Evolutionary conservation across 1,140 invertebrate genomes (phyloP).

Genomic region (Macrosteles quadrilineatus): DNA sequence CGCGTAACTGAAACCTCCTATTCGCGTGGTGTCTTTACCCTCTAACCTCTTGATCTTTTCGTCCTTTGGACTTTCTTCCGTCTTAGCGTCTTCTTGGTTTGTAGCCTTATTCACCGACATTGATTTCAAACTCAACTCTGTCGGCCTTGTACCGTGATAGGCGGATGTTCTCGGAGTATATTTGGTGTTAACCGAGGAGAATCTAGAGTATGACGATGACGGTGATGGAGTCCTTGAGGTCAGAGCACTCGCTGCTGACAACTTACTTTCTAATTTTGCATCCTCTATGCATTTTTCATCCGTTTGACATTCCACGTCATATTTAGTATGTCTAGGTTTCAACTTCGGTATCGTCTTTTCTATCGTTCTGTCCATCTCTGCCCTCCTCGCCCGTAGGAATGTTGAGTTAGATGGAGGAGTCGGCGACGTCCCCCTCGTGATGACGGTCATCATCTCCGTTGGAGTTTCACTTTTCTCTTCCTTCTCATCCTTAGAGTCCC

Average conservation of each 20-base stretch:
- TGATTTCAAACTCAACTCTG: slow-evolving; percentile 34
- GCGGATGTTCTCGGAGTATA: slow-evolving; percentile 31
- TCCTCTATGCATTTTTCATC: slow-evolving; percentile 35
- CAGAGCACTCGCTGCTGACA: slow-evolving; percentile 1
- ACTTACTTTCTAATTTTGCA: slow-evolving; percentile 25
- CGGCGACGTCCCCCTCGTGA: slow-evolving; percentile 74
- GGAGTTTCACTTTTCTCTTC: slow-evolving; percentile 27
- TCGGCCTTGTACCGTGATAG: slow-evolving; percentile 33
- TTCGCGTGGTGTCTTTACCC: slow-evolving; percentile 19
- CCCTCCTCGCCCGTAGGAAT: slow-evolving; percentile 62
- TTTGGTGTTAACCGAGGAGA: slow-evolving; percentile 8
- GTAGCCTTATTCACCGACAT: not conserved
- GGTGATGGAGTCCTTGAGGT: slow-evolving; percentile 23
- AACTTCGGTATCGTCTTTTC: slow-evolving; percentile 31
- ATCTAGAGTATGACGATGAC: slow-evolving; percentile 17
- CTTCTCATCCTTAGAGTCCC: not conserved
- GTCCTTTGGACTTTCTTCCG: not conserved
- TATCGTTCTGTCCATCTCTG: slow-evolving; percentile 58
- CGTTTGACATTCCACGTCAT: slow-evolving; percentile 32
- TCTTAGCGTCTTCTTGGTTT: slow-evolving; percentile 4
- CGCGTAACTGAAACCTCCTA: slow-evolving; percentile 35
- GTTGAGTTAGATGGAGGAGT: slow-evolving; percentile 65
- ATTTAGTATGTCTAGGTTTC: slow-evolving; percentile 29
- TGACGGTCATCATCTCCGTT: slow-evolving; percentile 55
- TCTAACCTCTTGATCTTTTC: slow-evolving; percentile 16